Conservation (phyloP, 2,888 invertebrate species). For the Erebia palarica region DNA sequence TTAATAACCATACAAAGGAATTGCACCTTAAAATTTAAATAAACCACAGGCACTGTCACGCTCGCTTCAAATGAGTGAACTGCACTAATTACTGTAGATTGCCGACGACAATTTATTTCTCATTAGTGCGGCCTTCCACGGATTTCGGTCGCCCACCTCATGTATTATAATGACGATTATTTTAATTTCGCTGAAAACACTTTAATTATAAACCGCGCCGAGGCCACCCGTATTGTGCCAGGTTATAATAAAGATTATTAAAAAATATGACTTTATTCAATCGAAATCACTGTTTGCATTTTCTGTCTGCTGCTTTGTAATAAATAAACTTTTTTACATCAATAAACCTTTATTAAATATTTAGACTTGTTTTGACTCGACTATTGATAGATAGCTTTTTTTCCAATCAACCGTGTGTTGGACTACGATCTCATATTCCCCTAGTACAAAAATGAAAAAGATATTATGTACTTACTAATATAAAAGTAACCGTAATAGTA, state of each 20-base stretch:
- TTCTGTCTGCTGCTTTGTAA: no score
- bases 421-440: no score
- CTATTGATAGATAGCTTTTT: no score
- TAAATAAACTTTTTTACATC: no score
- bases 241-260: conserved; percentile 31
- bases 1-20: conserved; percentile 33
- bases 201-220: conserved; percentile 68
- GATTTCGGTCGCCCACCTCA: conserved; percentile 72
- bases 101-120: conserved; percentile 80
- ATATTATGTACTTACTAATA: no score
- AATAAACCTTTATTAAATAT: no score
- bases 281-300: conserved; percentile 5
- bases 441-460: no score
- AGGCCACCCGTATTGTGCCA: conserved; percentile 50
- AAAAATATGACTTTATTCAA: conserved; percentile 4
- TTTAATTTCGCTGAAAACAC: conserved; percentile 80
- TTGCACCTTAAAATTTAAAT: conserved; percentile 55
- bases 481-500: no score
- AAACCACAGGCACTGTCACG: conserved; percentile 61
- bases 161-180: conserved; percentile 61
- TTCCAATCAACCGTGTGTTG: no score
- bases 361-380: no score
- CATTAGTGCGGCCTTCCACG: conserved; percentile 72
- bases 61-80: conserved; percentile 68
- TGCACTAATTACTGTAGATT: conserved; percentile 72